Conservation (phyloP, 2,797 vertebrate genomes). For the Myripristis murdjan region DNA sequence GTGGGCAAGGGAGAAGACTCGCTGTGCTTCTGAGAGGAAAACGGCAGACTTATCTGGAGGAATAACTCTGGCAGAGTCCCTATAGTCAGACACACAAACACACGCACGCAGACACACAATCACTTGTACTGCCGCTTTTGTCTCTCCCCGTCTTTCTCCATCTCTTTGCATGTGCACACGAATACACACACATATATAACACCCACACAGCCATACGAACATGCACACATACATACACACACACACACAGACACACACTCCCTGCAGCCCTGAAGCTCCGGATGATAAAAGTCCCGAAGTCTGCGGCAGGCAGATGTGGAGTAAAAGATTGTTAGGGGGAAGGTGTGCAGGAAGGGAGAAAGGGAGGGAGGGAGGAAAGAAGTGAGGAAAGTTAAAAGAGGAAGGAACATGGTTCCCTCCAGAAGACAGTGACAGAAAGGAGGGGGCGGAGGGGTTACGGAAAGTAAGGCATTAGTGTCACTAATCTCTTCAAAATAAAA, state of each 20-base stretch:
- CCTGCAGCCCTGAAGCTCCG: neutral
- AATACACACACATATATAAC: conserved; percentile 1
- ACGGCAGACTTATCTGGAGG: conserved; percentile 37
- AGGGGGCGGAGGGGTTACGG: neutral
- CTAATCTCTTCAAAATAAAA: neutral
- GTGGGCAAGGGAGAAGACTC: conserved; percentile 53
- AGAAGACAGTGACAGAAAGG: conserved; percentile 20
- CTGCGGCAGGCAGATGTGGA: neutral
- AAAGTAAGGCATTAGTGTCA: neutral
- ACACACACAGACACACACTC: conserved; percentile 18
- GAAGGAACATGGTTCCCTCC: conserved; percentile 11
- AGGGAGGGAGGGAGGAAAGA: neutral
- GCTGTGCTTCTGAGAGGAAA: conserved; percentile 54
- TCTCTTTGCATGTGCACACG: neutral
- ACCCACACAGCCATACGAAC: conserved; percentile 13
- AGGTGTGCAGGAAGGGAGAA: conserved; percentile 1
- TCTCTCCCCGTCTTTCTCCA: conserved; percentile 1
- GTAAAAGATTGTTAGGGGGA: conserved; percentile 12
- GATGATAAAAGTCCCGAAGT: neutral
- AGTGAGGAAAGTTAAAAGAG: neutral
- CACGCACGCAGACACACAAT: conserved; percentile 10
- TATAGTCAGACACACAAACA: conserved; percentile 15
- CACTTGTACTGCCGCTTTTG: neutral
- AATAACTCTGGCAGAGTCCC: conserved; percentile 45
- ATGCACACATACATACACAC: conserved; percentile 9